A percentile compares a stretch with the other conserved stretches of the same genome.
phyloP scores from a whole-genome alignment of 2,113 vertebrate species.

The Perognathus longimembris region DNA sequence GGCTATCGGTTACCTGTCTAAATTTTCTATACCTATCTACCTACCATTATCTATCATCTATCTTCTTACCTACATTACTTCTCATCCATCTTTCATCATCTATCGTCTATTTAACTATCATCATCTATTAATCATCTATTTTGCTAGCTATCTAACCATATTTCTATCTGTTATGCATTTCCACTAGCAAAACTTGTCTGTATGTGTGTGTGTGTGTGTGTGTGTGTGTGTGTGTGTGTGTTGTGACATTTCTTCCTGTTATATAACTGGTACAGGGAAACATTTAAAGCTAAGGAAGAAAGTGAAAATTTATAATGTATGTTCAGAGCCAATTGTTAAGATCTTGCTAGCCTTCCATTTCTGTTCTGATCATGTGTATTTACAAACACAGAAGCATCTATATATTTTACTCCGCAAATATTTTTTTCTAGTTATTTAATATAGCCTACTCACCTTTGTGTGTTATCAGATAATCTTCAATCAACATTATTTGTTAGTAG shows the following conservation, averaged over 20 bases:
- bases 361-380: not conserved
- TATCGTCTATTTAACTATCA: not conserved
- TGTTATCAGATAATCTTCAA: not conserved
- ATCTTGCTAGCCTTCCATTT: not conserved
- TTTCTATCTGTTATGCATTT: not conserved
- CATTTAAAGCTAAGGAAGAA: slow-evolving; percentile 42
- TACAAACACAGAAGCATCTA: not conserved
- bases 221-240: not conserved
- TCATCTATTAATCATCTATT: not conserved
- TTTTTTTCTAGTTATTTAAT: slow-evolving; percentile 13
- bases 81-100: not conserved
- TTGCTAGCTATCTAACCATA: not conserved
- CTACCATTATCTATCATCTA: too few species aligned
- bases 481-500: not conserved
- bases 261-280: not conserved
- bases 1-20: too few species aligned
- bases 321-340: not conserved
- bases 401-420: not conserved
- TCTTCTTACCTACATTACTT: not conserved
- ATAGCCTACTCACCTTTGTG: not conserved
- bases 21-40: not conserved
- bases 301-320: not conserved
- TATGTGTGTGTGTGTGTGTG: not conserved
- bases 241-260: slow-evolving; percentile 9
- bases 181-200: not conserved